Evolutionary conservation across 2,888 invertebrate species (phyloP), one percentile per base, ranked within the genome.

Genomic region (Helleia helle): DNA sequence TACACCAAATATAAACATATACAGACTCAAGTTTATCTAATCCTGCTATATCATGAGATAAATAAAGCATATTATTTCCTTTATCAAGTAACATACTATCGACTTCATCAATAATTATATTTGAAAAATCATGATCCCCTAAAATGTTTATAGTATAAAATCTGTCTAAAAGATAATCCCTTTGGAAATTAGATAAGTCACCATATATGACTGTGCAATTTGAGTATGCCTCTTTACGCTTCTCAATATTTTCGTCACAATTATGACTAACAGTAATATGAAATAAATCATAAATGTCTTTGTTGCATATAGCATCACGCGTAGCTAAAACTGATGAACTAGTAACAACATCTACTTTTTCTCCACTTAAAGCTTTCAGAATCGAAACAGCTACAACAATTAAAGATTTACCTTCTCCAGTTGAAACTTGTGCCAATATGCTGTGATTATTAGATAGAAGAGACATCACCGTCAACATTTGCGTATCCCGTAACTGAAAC

Each of bases 21-120:
- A 40, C n/a, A n/a, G 40, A 40, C 12, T 40, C 31, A 15, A 40
- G 26, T 9, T 34, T 40, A 25, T 40, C 40, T 26, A 40, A 40
- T 11, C 40, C 40, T 2, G 40, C 40, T 2, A 40, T 40, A 17
- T 40, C 40, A 26, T 40, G 40, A 15, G 40, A 40, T 26, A 40
- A 40, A 13, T 40, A 40, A 40, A 34, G 25, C 25, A 25, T 40
- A 31, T 40, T 40, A 26, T 40, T 40, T n/a, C 40, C 40, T 34
- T 40, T 40, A 26, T 40, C 40, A 26, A 40, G 24, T 15, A 40
- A 25, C 40, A 40, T 40, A 9, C 40, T 40, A 17, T 40, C 40
- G 4, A 40, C 40, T 31, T 40, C 40, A 17, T 40, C 40, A 5
- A 40, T 31, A 15, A 40, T 25, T 17, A 40, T 34, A 34, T 40